phyloP scores from a whole-genome alignment of 2,113 vertebrate genomes.

The Phoxinus phoxinus region DNA sequence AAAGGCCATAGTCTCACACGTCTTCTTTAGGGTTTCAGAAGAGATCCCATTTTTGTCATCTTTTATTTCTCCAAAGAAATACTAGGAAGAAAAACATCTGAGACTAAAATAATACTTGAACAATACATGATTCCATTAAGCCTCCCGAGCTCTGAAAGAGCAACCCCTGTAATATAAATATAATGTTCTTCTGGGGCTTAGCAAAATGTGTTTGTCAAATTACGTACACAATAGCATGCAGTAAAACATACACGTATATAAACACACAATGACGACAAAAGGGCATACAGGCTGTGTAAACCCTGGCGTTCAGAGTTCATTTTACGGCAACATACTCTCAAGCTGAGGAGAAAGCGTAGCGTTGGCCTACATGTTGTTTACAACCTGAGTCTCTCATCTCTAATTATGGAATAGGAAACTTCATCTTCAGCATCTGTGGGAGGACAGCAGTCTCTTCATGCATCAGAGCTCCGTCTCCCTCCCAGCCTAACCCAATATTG shows the following conservation, averaged over 20 bases:
- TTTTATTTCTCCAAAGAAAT: too few relatives aligned
- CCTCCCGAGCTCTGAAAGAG: too few relatives aligned
- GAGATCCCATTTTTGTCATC: too few relatives aligned
- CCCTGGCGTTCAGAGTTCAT: background rate
- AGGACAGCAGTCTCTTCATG: constrained; percentile 69
- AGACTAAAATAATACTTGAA: background rate
- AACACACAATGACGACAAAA: background rate
- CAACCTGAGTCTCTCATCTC: constrained; percentile 63
- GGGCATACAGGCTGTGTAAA: background rate
- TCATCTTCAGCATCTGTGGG: constrained; percentile 68
- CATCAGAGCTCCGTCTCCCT: constrained; percentile 69
- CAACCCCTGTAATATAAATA: too few relatives aligned
- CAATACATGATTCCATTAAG: background rate
- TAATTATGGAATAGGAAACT: constrained; percentile 78
- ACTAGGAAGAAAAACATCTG: background rate
- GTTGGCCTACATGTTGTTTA: constrained; percentile 62
- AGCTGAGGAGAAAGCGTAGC: background rate
- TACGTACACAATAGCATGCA: too few relatives aligned
- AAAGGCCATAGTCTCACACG: background rate
- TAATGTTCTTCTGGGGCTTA: too few relatives aligned
- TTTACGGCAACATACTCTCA: background rate
- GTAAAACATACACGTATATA: background rate
- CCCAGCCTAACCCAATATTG: constrained; percentile 71
- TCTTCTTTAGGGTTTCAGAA: too few relatives aligned
- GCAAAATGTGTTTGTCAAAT: too few relatives aligned